A percentile compares a stretch with the other conserved stretches of the same genome.
These are phyloP conservation scores for Casuarius casuarius DNA, from an alignment of 2,113 vertebrate genomes.

Conservation along the genomic window DNA sequence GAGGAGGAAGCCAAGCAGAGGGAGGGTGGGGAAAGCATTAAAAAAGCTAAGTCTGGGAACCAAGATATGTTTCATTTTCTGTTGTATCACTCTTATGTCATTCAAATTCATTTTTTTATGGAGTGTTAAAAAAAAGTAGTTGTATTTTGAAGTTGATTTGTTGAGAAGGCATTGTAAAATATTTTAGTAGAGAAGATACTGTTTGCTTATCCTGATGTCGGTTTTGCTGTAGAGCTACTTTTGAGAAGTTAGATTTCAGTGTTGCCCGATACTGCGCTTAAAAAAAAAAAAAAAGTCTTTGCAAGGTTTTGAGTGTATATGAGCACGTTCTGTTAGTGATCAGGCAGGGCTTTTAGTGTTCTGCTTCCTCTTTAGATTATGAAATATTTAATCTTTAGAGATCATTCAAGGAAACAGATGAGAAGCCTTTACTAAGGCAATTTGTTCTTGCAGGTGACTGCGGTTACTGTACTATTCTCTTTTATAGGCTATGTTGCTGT, in stretches of 20 bases:
- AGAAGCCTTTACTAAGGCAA: fast-evolving
- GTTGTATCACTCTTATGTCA: background rate
- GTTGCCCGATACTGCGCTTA: background rate
- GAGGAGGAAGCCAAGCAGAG: background rate
- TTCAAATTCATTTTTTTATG: background rate
- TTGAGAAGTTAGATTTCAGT: background rate
- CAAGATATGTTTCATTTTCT: background rate
- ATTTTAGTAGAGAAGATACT: background rate
- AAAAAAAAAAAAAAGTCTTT: background rate
- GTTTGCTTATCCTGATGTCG: background rate
- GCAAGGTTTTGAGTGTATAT: background rate
- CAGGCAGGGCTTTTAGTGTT: background rate
- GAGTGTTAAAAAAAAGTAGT: background rate
- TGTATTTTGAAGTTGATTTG: background rate
- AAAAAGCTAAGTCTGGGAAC: background rate
- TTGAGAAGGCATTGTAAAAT: background rate
- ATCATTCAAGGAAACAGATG: background rate
- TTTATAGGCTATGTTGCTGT: background rate
- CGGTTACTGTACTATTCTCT: background rate
- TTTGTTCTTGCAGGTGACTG: background rate
- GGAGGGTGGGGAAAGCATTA: background rate
- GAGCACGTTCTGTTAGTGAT: background rate
- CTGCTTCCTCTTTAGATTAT: background rate
- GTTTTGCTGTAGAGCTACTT: background rate
- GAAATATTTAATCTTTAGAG: background rate